Base-by-base conservation (phyloP, 2,888 invertebrate genomes). In the Meandrusa payeni region DNA sequence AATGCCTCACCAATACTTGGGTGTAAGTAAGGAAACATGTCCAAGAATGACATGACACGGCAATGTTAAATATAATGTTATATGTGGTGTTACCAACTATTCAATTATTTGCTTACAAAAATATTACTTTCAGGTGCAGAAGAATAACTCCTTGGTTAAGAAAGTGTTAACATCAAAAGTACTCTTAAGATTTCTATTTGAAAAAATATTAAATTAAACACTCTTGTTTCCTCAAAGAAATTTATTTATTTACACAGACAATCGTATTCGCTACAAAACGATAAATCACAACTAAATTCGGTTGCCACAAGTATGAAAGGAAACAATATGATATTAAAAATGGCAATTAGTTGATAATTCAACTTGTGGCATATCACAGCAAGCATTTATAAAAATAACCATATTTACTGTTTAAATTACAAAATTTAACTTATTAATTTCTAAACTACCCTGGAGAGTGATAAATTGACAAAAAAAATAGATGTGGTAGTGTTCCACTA, bases 321-420 rank as follows among this genome's bases (percentile, higher is more conserved):
- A 37, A 24, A 29, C 17, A 34, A 36, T 36, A 24, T 36, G 29
- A 37, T 17, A 4, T 5, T 28, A 24, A 29, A 15, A 43, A 6
- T 32, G 20, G 27, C 23, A 28, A 36, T 33, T 22, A 42, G 33
- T n/a, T n/a, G n/a, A n/a, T 44, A 46, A 48, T 32, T 41, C 50
- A 49, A 54, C 54, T 54, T 52, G 52, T 58, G 52, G 53, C 53
- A 52, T 62, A 62, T 62, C 62, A 62, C 62, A 62, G 62, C 56
- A 57, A 59, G 50, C 52, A 57, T 55, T 47, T 52, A 54, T 46
- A 50, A 52, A 56, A 55, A 52, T 50, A 52, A 52, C 46, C 12
- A 26, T 32, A 17, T 23, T 9, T 2, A 15, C 2, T 15, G 15
- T n/a, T n/a, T n/a, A n/a, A n/a, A n/a, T n/a, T n/a, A n/a, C n/a